Evolutionary conservation across 2,797 vertebrate genomes (phyloP), one percentile per base, ranked within the genome.

Genomic region (Esox masquinongy): DNA sequence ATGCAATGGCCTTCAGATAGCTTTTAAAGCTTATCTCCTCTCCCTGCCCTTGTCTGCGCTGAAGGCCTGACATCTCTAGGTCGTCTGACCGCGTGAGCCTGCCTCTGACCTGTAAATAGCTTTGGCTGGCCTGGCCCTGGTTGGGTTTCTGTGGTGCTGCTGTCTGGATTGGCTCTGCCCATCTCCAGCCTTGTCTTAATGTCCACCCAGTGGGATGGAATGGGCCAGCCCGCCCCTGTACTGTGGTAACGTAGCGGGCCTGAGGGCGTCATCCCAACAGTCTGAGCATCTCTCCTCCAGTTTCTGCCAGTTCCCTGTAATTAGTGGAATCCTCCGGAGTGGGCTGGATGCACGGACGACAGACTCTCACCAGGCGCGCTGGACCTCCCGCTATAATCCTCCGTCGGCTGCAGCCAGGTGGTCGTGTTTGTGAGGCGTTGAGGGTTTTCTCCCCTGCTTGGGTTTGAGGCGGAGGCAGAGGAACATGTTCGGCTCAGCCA

Each of bases 231-330:
- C 22, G 19, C 56, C 22, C 22, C 56, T 8, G 56, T 24, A 9
- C 76, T 89, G 91, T 36, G 89, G 91, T 88, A 81, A 81, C 88
- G 87, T 91, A 73, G 80, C 11, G 4, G 85, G 76, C 72, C 83
- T 80, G 84, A 91, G 90, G 90, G 91, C 91, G 89, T 89, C 88
- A 89, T 88, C 93, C 85, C 77, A 67, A 88, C 84, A 85, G 87
- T 88, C 88, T 80, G 83, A 87, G 84, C 80, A 90, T 91, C 92
- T 88, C 82, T 50, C 53, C 77, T 79, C 88, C 84, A 80, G 82
- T 39, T 88, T 86, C 77, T 78, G 73, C 74, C 78, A 77, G 78
- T 64, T 80, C 91, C 90, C 91, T 95, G 91, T 95, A 95, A 94
- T 95, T 94, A 94, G 79, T 53, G 59, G 72, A 83, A 76, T 85